Base-by-base conservation (phyloP, 2,113 vertebrate species). In the Lycaon pictus region DNA sequence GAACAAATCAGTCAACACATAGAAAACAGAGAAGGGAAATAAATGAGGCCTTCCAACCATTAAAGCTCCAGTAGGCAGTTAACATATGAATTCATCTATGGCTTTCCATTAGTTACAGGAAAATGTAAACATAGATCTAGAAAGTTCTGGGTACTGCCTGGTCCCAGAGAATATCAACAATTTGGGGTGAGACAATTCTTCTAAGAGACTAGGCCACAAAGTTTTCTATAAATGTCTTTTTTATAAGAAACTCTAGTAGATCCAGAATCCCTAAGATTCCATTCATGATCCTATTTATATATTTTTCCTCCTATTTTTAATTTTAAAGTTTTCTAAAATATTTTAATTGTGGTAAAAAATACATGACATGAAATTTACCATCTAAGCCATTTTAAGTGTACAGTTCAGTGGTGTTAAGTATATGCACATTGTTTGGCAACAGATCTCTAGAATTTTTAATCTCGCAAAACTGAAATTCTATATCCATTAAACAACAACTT, bases 81-180 rank as follows among this genome's bases (percentile, higher is more conserved):
- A 62, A 90, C 58, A 69, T 29, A 51, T 92, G 11, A 95, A 88
- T 85, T 90, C 56, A 81, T 53, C 63, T 53, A 81, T 55, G 69
- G 29, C 1, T 69, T n/a, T 35, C 29, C 19, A 65, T 72, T 88
- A 56, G 22, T 53, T 91, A 76, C 10, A 88, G 8, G 22, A 67
- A 62, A 93, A 86, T 67, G 69, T 77, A 67, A 93, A 80, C 15
- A 72, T 32, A 76, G n/a, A 90, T 90, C 22, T 16, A 82, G 37
- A 91, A 90, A 86, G 82, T 69, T 60, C 22, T 13, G 20, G 16
- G n/a, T 48, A 95, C 23, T 12, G 53, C 65, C 6, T 10, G 51
- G 3, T 90, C 17, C 84, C 51, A 87, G 79, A 25, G 53, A 86
- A 81, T 6, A 76, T 58, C 27, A 95, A 11, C 51, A 90, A 90